Evolutionary conservation across 1,140 invertebrate species (phyloP).

Genomic region (Macrostomum lignano): DNA sequence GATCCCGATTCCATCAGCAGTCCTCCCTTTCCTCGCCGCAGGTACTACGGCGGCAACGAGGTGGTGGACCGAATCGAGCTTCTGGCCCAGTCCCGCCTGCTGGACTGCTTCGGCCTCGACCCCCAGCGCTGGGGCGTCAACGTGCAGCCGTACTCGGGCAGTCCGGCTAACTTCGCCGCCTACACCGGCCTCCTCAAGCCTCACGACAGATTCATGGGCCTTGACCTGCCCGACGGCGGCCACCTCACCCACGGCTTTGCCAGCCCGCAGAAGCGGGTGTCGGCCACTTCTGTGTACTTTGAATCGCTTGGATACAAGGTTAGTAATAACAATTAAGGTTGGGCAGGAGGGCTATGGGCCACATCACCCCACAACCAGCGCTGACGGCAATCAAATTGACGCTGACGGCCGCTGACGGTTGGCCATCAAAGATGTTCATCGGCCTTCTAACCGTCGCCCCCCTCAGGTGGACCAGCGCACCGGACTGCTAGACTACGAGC

Average conservation of each 20-base stretch:
- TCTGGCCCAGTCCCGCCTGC: slow-evolving; percentile 52
- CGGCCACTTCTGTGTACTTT: slow-evolving; percentile 73
- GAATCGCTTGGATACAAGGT: slow-evolving; percentile 90
- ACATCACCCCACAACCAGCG: too few species aligned
- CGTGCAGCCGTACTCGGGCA: slow-evolving; percentile 70
- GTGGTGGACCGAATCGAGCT: slow-evolving; percentile 72
- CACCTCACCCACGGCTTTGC: slow-evolving; percentile 62
- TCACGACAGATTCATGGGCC: slow-evolving; percentile 65
- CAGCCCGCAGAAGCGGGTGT: slow-evolving; percentile 56
- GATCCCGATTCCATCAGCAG: too few species aligned
- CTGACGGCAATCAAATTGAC: too few species aligned
- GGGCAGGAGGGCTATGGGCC: too few species aligned
- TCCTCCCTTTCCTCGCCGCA: too few species aligned
- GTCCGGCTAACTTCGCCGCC: slow-evolving; percentile 66
- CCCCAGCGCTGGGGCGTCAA: slow-evolving; percentile 77
- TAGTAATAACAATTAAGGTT: too few species aligned
- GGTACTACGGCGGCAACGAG: slow-evolving; percentile 57
- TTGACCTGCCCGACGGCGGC: slow-evolving; percentile 70
- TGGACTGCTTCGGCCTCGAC: slow-evolving; percentile 53
- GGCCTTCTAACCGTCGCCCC: too few species aligned
- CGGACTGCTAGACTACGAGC: slow-evolving; percentile 65
- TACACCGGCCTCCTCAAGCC: slow-evolving; percentile 35
- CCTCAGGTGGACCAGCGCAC: slow-evolving; percentile 47
- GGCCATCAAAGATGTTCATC: too few species aligned
- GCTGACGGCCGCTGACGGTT: too few species aligned